These are phyloP conservation scores for Acholoe squamosa DNA, from an alignment of 2,888 invertebrate genomes.

Conservation along the genomic window DNA sequence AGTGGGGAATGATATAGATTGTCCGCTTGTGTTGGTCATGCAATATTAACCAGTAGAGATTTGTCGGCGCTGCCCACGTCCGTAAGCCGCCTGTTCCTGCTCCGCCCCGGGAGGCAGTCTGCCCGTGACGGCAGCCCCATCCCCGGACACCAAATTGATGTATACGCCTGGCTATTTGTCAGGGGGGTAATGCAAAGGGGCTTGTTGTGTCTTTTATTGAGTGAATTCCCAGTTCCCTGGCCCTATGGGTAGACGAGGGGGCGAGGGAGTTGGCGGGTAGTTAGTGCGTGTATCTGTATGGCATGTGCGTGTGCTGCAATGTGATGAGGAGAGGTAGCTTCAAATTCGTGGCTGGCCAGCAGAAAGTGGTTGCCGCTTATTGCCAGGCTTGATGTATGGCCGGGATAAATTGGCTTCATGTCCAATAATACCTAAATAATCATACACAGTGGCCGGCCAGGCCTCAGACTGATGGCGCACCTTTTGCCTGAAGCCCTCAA, in stretches of 20 bases:
- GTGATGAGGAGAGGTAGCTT: neutral
- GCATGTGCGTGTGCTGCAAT: neutral
- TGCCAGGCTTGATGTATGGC: neutral
- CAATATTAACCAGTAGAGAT: constrained; percentile 10
- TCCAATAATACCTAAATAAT: constrained; percentile 7
- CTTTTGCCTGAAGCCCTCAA: too few relatives aligned
- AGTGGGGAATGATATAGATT: constrained; percentile 29
- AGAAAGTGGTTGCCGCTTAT: neutral
- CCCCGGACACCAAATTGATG: neutral
- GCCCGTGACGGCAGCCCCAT: neutral
- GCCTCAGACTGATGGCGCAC: neutral
- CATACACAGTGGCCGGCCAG: neutral
- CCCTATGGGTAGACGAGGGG: neutral
- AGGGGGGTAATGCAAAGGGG: neutral
- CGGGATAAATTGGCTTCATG: constrained; percentile 5
- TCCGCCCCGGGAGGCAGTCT: neutral
- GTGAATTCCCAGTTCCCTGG: neutral
- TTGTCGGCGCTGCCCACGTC: neutral
- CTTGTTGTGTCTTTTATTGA: constrained; percentile 7
- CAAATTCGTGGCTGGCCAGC: neutral
- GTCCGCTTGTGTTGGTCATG: neutral
- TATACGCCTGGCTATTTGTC: neutral
- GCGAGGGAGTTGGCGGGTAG: neutral
- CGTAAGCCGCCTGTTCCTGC: neutral
- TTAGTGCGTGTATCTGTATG: neutral